A percentile compares a stretch with the other conserved stretches of the same genome.
Conservation (phyloP, 1,140 invertebrate species). For the Nymphalis io region DNA sequence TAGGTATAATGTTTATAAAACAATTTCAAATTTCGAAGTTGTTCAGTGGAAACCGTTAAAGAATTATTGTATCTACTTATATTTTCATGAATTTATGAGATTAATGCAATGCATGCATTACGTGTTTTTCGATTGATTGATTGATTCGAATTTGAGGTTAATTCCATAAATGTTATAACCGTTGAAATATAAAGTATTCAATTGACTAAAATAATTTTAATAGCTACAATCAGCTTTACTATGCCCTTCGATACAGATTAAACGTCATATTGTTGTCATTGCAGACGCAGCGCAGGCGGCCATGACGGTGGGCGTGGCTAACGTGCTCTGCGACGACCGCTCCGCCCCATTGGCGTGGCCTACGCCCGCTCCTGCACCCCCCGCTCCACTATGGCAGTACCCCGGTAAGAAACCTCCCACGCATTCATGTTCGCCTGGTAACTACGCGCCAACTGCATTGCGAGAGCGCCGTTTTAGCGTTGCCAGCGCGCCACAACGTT, state of each 20-base stretch:
- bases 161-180: neutral
- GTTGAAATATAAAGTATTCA: too few relatives aligned
- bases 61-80: too few relatives aligned
- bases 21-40: too few relatives aligned
- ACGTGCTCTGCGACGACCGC: conserved; percentile 78
- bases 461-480: conserved; percentile 69
- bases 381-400: conserved; percentile 88
- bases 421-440: conserved; percentile 69
- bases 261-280: conserved; percentile 63
- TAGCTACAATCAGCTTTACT: neutral
- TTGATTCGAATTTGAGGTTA: too few relatives aligned
- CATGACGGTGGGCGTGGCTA: conserved; percentile 82
- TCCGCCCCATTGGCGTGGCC: conserved; percentile 73
- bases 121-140: too few relatives aligned
- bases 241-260: conserved; percentile 19
- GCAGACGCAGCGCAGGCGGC: conserved; percentile 80
- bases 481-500: conserved; percentile 27
- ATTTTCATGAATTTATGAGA: too few relatives aligned
- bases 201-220: neutral
- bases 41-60: too few relatives aligned
- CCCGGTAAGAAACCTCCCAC: conserved; percentile 82
- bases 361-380: conserved; percentile 70
- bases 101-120: too few relatives aligned
- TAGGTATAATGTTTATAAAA: too few relatives aligned
- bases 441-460: conserved; percentile 77